Base-by-base conservation (phyloP, 30 jellyfish, hydroid and myxozoan genomes). In the Sanderia malayensis region DNA sequence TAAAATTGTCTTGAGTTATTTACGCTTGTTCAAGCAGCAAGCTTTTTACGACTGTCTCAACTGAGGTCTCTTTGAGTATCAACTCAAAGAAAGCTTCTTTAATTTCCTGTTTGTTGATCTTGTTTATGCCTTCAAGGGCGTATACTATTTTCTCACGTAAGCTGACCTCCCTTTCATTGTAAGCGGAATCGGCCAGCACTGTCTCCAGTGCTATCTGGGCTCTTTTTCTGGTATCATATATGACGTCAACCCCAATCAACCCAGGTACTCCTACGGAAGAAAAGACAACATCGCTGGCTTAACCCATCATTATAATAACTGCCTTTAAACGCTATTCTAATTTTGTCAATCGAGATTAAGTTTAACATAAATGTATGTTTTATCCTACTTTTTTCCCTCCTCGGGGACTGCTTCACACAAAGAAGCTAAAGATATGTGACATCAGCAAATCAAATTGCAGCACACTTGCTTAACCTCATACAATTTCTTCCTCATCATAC, bases 211-310 rank as follows among this genome's bases (percentile, higher is more conserved):
- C 93, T 15, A 74, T 67, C 57, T 84, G 98, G n/a, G 96, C 92
- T 11, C 86, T 82, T 44, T 70, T 60, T 70, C 98, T 46, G 25
- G 98, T 92, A 59, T 84, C 95, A 32, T 37, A 76, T 13, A 84
- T 76, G 30, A 41, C 58, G 8, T 83, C 94, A 0, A 62, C 87
- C 23, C 83, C 98, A 0, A 77, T 53, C 46, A 82, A 61, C 11
- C 98, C 98, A 47, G 96, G 89, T n/a, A 81, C 86, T 19, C 89
- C 98, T 92, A 71, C n/a, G n/a, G n/a, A n/a, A n/a, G n/a, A n/a
- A n/a, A n/a, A n/a, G n/a, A n/a, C n/a, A n/a, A n/a, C n/a, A n/a
- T n/a, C n/a, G n/a, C n/a, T n/a, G n/a, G n/a, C n/a, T n/a, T n/a
- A n/a, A n/a, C n/a, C n/a, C n/a, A n/a, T n/a, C n/a, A n/a, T n/a